Evolutionary conservation across 2,113 vertebrate genomes (phyloP), one percentile per base, ranked within the genome.

Genomic region (Chunga burmeisteri): DNA sequence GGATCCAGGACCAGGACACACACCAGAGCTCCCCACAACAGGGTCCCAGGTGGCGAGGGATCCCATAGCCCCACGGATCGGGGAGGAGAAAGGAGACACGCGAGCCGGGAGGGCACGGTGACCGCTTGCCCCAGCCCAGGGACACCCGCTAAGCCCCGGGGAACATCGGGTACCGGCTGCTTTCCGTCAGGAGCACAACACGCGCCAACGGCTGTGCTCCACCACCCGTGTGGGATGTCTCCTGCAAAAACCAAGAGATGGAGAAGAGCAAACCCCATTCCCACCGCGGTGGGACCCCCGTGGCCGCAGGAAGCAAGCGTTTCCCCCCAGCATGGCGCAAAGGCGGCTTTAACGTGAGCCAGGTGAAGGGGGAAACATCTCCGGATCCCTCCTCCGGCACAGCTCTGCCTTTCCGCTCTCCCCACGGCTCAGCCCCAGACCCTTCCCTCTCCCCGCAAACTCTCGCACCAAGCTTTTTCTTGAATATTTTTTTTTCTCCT

Each of bases 331-430:
- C 71, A 40, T 1, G 0, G 14, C 4, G 0, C 2, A 1, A 29
- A 38, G 46, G 52, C 9, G 2, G 20, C 34, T 47, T n/a, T 42
- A 14, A 7, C 4, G 0, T 2, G 5, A 56, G 58, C 0, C 1
- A 73, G 42, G 30, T 21, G 42, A 17, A 49, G 34, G 19, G 29
- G 50, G 44, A 19, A 34, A 47, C 30, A 6, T 5, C 86, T 11
- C 30, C 3, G 3, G 30, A 38, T 6, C 47, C 50, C 50, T 13
- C 30, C 59, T 27, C 38, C 11, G 14, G 46, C 87, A 58, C 52
- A 23, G 52, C 81, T 40, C 55, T 61, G 67, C 56, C 65, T 10
- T 9, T 32, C 56, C 23, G 56, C 67, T 40, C 40, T 27, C 49
- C 32, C 34, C 42, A 27, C 3, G 0, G 42, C 80, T 62, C 73